A percentile compares a stretch with the other conserved stretches of the same genome.
These are phyloP conservation scores for Syngnathoides biaculeatus DNA, from an alignment of 2,113 vertebrate genomes.

Conservation along the genomic window DNA sequence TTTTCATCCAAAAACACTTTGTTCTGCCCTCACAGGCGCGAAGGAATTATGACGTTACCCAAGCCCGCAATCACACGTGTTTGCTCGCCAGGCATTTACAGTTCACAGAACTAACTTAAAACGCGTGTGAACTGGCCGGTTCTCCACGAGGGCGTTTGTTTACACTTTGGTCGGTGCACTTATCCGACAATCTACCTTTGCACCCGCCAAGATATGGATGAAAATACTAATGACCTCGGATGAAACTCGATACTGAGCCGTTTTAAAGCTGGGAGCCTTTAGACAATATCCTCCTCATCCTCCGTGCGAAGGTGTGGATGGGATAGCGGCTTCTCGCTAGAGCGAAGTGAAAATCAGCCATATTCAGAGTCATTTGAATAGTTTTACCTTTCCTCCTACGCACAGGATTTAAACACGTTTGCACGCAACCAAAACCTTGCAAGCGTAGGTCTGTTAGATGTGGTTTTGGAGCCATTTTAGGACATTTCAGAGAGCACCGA, in stretches of 20 bases:
- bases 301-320: constrained; percentile 26
- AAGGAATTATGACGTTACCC: constrained; percentile 40
- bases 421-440: too few species aligned
- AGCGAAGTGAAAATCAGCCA: background rate
- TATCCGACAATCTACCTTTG: constrained; percentile 55
- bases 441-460: too few species aligned
- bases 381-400: too few species aligned
- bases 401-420: too few species aligned
- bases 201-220: constrained; percentile 69
- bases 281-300: constrained; percentile 62
- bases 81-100: constrained; percentile 32
- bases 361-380: too few species aligned
- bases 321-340: constrained; percentile 8
- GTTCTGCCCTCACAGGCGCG: constrained; percentile 22
- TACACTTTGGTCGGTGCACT: constrained; percentile 31
- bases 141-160: constrained; percentile 37
- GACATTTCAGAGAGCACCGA: too few species aligned
- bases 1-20: constrained; percentile 24
- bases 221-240: constrained; percentile 68
- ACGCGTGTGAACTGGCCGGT: constrained; percentile 25
- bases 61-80: constrained; percentile 33
- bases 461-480: too few species aligned
- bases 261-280: constrained; percentile 68
- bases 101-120: constrained; percentile 31
- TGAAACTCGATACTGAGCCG: constrained; percentile 69